Evolutionary conservation across 2,888 invertebrate species (phyloP), one percentile per base, ranked within the genome.

Genomic region (Tiliacea citrago): DNA sequence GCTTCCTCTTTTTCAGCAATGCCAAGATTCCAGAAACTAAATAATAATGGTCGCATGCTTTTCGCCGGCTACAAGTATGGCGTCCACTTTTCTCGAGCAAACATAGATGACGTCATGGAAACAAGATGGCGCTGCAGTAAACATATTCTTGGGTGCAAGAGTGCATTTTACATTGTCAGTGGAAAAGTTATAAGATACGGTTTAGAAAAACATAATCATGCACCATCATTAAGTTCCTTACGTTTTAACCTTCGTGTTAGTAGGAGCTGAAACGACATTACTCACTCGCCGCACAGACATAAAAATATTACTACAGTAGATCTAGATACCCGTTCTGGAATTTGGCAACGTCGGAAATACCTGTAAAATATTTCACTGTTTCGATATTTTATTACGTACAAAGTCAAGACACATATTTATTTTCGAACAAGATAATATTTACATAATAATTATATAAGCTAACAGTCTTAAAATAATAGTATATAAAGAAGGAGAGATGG

Each of bases 71-170:
- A 66, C 16, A 51, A 29, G 21, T 70, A 53, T 53, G 24, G 42
- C 21, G 51, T 42, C 10, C 70, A 70, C 51, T 39, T 57, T 58
- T 42, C 42, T 18, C 49, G 65, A 21, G 5, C 8, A 39, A n/a
- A 66, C 8, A n/a, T 21, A 12, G 42, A 42, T 42, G 18, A 45
- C 53, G 29, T 53, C 39, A 29, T 53, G 5, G 42, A 45, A 45
- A 67, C 71, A 39, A 65, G 49, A 71, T 71, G 71, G 71, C 71
- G 71, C n/a, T 71, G 71, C 53, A 55, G 29, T 24, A 67, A 29
- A 42, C 45, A 71, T 42, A 4, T 29, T 7, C n/a, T n/a, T 16
- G 53, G 71, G 8, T 71, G 68, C 55, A 47, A 51, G 9, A 67
- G 71, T 18, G 45, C 67, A 16, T 42, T 71, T 55, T 42, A 55